A percentile compares a stretch with the other conserved stretches of the same genome.
Conservation (phyloP, 1,140 invertebrate genomes). For the Mamestra configurata region DNA sequence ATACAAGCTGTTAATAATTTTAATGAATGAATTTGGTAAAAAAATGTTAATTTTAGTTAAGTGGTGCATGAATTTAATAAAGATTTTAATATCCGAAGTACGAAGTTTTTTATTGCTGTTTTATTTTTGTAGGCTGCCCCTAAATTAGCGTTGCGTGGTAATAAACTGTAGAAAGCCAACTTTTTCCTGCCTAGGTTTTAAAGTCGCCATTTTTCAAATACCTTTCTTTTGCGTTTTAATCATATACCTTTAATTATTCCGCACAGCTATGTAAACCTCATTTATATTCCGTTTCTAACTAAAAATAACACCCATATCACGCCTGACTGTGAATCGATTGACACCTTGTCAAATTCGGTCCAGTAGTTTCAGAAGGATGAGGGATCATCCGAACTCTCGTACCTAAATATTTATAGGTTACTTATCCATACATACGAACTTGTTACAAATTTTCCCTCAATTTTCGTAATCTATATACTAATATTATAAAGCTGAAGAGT, state of each 20-base stretch:
- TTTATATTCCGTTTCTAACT: background rate
- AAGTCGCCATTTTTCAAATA: background rate
- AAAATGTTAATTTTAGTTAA: background rate
- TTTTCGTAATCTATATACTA: background rate
- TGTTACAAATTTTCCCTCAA: background rate
- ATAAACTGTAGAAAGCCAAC: background rate
- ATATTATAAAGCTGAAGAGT: too few relatives aligned
- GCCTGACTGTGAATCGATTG: conserved; percentile 7
- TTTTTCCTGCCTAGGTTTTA: background rate
- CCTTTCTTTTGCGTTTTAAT: background rate
- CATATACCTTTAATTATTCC: background rate
- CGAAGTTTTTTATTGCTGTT: background rate
- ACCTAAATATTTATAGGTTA: conserved; percentile 20
- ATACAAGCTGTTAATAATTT: conserved; percentile 28
- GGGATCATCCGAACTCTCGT: conserved; percentile 3
- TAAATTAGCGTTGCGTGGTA: conserved; percentile 18
- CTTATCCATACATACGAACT: background rate
- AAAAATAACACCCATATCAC: background rate
- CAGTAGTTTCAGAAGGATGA: conserved; percentile 21
- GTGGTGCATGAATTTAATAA: background rate
- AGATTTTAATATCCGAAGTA: background rate
- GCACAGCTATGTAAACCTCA: background rate
- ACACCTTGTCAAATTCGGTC: conserved; percentile 22
- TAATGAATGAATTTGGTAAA: conserved; percentile 14
- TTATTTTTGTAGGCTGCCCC: background rate